Base-by-base conservation (phyloP, 2,888 invertebrate genomes). In the Mythimna albipuncta region DNA sequence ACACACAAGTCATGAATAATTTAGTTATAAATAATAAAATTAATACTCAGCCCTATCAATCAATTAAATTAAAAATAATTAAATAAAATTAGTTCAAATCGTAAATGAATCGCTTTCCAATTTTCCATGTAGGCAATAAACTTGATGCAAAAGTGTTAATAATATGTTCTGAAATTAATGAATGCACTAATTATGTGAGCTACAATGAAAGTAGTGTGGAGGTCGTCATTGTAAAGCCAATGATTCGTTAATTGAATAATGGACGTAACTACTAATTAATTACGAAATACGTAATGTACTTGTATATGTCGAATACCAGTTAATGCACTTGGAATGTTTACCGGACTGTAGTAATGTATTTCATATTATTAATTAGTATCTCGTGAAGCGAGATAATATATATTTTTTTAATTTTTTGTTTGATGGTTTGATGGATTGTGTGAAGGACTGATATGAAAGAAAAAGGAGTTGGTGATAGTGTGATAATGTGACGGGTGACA, bases 201-300 rank as follows among this genome's bases (percentile, higher is more conserved):
- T 19, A 32, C 59, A 57, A 52, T 79, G 26, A 79, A 79, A 64
- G 64, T 78, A 55, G 50, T 50, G 52, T 69, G 9, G 6, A 44
- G 44, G 38, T 70, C 57, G 21, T 44, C 32, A 59, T 44, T 75
- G 38, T 70, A 16, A 75, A 55, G 10, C 47, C 11, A 26, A 47
- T 67, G 50, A 79, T 79, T 62, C 58, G 54, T 26, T 77, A 78
- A 77, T 73, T 73, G 62, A 55, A 52, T 73, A 69, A 73, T 75
- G 35, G 16, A 59, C 63, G 54, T 58, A 32, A 41, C 26, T 59
- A 4, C 13, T 55, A 66, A 66, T 77, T 76, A 58, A 70, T 71
- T 57, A 63, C 32, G 21, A 69, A 44, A 64, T 61, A 41, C 13
- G 6, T 38, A 64, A 52, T 19, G 19, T 65, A 35, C 13, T 50